Base-by-base conservation (phyloP, 2,888 invertebrate genomes). In the Corythucha ciliata region DNA sequence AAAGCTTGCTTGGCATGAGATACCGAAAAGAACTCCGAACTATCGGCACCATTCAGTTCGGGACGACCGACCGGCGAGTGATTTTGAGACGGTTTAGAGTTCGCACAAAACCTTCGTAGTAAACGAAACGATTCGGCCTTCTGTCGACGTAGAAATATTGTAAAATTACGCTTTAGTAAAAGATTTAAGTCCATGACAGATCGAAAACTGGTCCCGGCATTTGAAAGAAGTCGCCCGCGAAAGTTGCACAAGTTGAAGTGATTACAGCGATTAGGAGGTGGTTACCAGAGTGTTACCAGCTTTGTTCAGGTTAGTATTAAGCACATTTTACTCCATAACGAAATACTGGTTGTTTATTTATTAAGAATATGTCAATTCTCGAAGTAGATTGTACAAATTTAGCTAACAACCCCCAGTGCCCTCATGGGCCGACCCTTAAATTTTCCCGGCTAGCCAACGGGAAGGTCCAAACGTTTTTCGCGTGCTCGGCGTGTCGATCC, bases 401-500 rank as follows among this genome's bases (percentile, higher is more conserved):
- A 27, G 69, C 72, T 24, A 69, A 70, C 14, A 79, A 85, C 69
- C 87, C 87, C 0, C 62, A 73, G 39, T 88, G 87, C 62, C 68
- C 78, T 18, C 87, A 88, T 63, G 72, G 72, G 0, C 87, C 87
- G 36, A 80, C 83, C 5, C 68, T 87, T 52, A 67, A 84, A 47
- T 87, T 87, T 72, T 76, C 78, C 20, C 67, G 68, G 36, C 52
- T 61, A 37, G 52, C 62, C 1, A 60, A 70, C 40, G 70, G 68
- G 2, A 71, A 71, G 58, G 70, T 73, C 48, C 71, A 74, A 32
- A 71, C 73, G 58, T 91, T 80, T 69, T 92, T 75, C 68, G 81
- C 83, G 1, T 93, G 92, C 67, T 80, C 92, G 0, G 84, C 88
- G 1, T 86, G 83, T 66, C 76, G 92, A 50, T 81, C 86, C 63